Conservation (phyloP, 2,888 invertebrate species). For the Pandemis cinnamomeana region DNA sequence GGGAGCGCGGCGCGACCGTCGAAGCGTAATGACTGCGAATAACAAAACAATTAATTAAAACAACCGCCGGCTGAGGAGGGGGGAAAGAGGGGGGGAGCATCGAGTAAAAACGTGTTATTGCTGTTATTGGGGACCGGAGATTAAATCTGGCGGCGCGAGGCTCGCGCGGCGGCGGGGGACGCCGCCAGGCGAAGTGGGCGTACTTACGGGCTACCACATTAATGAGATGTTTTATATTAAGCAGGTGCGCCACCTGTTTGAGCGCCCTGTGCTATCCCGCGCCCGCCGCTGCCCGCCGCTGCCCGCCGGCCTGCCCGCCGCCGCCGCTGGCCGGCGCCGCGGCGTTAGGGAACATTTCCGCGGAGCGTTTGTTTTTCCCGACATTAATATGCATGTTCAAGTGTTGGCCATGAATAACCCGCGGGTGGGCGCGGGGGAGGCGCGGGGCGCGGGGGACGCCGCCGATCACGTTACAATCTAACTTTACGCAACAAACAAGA, state of each 20-base stretch:
- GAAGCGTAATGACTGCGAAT: conserved; percentile 9
- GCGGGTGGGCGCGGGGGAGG: not conserved
- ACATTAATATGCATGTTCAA: conserved; percentile 7
- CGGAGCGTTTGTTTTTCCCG: not conserved
- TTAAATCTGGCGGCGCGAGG: conserved; percentile 14
- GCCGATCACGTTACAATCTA: not conserved
- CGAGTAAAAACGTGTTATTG: conserved; percentile 31
- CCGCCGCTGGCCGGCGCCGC: not conserved
- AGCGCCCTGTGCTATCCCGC: no score
- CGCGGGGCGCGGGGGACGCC: not conserved
- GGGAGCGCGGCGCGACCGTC: not conserved
- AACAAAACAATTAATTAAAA: conserved; percentile 36
- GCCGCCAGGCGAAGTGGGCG: not conserved
- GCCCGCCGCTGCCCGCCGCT: not conserved
- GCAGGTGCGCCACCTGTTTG: not conserved
- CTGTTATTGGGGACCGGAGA: conserved; percentile 33
- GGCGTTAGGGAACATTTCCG: not conserved
- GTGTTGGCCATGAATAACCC: not conserved
- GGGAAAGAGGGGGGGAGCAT: not conserved
- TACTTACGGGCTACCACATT: not conserved
- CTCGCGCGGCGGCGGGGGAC: not conserved
- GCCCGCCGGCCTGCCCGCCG: not conserved
- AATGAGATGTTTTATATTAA: not conserved
- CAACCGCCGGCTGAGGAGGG: not conserved
- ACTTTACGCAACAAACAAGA: not conserved